Evolutionary conservation across 2,797 vertebrate species (phyloP), one percentile per base, ranked within the genome.

Genomic region (Cossypha caffra): DNA sequence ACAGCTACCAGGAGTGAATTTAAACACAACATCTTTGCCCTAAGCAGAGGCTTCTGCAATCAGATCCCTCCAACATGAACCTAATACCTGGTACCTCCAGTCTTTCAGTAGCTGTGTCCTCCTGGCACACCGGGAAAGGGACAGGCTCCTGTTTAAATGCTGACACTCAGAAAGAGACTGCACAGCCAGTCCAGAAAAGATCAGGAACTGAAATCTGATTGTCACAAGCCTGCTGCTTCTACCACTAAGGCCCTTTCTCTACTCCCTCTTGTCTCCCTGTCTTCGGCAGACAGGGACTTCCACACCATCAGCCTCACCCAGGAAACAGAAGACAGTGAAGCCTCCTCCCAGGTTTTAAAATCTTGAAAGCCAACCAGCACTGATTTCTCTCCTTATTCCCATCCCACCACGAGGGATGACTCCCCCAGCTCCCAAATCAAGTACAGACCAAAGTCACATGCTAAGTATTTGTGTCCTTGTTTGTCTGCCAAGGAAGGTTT

Each of bases 71-170:
- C n/a, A 75, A 37, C 15, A 11, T 2, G 13, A 23, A 15, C 2
- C 2, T 35, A 43, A 67, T 15, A 35, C 54, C 33, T 20, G n/a
- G 51, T 47, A n/a, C 31, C 62, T 84, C 59, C 19, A 11, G 14
- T 5, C 50, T 52, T 62, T 31, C 79, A 59, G 62, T 0, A 80
- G 17, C 35, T 57, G 5, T 1, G 21, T 26, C 54, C 72, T 79
- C 54, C 66, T 29, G 33, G 54, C 16, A 57, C 0, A 0, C 45
- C 38, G 64, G n/a, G 31, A n/a, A 74, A 83, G 11, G 47, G 25
- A 38, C 14, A 17, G 13, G 28, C 29, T 82, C 37, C 40, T 28
- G 5, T 25, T 74, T 24, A 50, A 35, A 71, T 21, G 33, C 2
- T 48, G 66, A 52, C 31, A 62, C 28, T 7, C 4, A 38, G 19